A percentile compares a stretch with the other conserved stretches of the same genome.
Evolutionary conservation across 2,113 vertebrate species (phyloP).

Genomic region (Xenus cinereus): DNA sequence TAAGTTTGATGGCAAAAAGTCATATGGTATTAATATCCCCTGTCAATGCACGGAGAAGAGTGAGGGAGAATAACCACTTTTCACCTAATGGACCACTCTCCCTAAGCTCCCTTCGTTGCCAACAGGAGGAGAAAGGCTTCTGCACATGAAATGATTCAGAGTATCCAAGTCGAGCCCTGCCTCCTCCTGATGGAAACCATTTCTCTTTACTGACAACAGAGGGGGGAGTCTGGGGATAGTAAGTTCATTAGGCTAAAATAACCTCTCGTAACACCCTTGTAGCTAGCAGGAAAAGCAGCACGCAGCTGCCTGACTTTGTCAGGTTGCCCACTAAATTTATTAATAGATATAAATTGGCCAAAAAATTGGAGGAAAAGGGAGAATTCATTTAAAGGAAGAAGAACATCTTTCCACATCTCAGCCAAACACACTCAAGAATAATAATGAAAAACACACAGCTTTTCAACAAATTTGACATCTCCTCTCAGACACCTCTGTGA

Average conservation of each 20-base stretch:
- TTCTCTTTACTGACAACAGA: not conserved
- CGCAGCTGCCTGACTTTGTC: slow-evolving; percentile 9
- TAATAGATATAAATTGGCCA: not conserved
- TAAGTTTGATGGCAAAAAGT: not conserved
- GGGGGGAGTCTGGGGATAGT: not conserved
- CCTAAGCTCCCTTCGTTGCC: not conserved
- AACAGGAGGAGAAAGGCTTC: not conserved
- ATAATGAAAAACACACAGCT: not conserved
- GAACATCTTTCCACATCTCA: not conserved
- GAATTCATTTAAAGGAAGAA: not conserved
- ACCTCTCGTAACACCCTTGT: not conserved
- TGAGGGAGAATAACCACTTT: not conserved
- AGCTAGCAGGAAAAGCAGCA: slow-evolving; percentile 4
- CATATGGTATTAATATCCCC: not conserved
- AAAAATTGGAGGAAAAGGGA: not conserved
- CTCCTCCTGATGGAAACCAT: slow-evolving; percentile 7
- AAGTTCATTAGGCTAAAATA: slow-evolving; percentile 50
- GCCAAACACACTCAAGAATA: not conserved
- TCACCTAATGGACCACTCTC: not conserved
- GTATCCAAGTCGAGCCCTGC: not conserved
- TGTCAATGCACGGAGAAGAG: not conserved
- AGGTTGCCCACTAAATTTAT: slow-evolving; percentile 12
- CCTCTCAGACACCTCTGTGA: not conserved
- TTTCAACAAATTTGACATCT: not conserved
- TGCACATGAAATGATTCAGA: not conserved